phyloP scores from a whole-genome alignment of 2,797 vertebrate species.

The Morus bassanus region DNA sequence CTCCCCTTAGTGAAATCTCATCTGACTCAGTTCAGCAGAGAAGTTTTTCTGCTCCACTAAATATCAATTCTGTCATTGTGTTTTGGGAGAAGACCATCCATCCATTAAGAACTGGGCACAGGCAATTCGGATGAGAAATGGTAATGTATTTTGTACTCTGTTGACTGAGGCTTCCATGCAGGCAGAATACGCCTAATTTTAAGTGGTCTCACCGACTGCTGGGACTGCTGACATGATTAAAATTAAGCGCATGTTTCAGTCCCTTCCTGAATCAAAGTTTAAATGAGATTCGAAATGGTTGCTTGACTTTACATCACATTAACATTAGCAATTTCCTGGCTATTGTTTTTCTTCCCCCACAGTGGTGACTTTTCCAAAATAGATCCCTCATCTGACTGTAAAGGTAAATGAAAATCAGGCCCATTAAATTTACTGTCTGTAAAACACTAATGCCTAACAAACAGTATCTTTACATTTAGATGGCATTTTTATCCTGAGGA shows the following conservation, averaged over 20 bases:
- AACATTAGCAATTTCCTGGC: slow-evolving; percentile 67
- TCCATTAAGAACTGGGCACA: slow-evolving; percentile 2
- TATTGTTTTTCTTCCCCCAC: slow-evolving; percentile 62
- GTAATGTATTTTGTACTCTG: slow-evolving; percentile 44
- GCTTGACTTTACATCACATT: slow-evolving; percentile 63
- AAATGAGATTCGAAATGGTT: slow-evolving; percentile 57
- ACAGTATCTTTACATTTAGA: slow-evolving; percentile 65
- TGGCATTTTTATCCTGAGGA: slow-evolving; percentile 62
- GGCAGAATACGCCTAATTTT: slow-evolving; percentile 22
- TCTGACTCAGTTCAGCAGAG: not conserved
- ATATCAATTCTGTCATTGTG: not conserved
- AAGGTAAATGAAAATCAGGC: slow-evolving; percentile 57
- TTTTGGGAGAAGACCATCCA: slow-evolving; percentile 51
- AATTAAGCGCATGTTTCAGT: slow-evolving; percentile 42
- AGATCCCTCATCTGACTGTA: slow-evolving; percentile 56
- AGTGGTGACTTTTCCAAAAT: slow-evolving; percentile 62
- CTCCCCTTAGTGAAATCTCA: not conserved
- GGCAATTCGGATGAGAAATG: not conserved
- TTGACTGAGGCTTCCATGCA: slow-evolving; percentile 33
- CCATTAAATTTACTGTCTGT: slow-evolving; percentile 70
- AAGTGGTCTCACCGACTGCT: slow-evolving; percentile 33
- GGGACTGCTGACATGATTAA: slow-evolving; percentile 57
- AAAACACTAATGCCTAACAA: slow-evolving; percentile 62
- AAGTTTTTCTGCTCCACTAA: slow-evolving; percentile 20
- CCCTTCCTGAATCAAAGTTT: slow-evolving; percentile 62